phyloP scores from a whole-genome alignment of 2,888 invertebrate species.

The Leistus spinibarbis region DNA sequence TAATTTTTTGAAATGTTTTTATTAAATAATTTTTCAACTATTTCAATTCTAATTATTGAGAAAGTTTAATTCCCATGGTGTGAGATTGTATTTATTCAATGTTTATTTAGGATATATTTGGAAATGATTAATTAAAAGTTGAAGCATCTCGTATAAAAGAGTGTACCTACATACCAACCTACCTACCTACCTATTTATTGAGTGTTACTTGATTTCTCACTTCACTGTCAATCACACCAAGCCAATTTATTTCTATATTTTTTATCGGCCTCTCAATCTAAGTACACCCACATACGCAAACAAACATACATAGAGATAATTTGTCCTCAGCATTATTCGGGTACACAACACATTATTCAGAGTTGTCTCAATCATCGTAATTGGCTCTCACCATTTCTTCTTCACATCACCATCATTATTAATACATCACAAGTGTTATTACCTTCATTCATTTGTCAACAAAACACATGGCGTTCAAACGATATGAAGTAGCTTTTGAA shows the following conservation, averaged over 20 bases:
- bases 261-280: not conserved
- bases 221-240: not conserved
- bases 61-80: too few species aligned
- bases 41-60: too few species aligned
- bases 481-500: too few species aligned
- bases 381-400: not conserved
- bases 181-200: too few species aligned
- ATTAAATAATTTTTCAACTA: too few species aligned
- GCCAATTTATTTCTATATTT: not conserved
- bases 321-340: not conserved
- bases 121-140: not conserved
- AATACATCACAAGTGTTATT: not conserved
- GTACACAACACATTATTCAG: not conserved
- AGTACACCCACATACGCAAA: not conserved
- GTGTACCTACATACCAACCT: too few species aligned
- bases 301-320: not conserved
- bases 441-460: not conserved
- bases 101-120: not conserved
- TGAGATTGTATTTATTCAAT: too few species aligned
- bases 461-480: not conserved
- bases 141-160: not conserved
- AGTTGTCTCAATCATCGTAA: not conserved
- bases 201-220: not conserved
- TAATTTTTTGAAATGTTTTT: too few species aligned
- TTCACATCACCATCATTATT: not conserved